phyloP scores from a whole-genome alignment of 2,888 invertebrate species.

The Micoletzkya japonica region DNA sequence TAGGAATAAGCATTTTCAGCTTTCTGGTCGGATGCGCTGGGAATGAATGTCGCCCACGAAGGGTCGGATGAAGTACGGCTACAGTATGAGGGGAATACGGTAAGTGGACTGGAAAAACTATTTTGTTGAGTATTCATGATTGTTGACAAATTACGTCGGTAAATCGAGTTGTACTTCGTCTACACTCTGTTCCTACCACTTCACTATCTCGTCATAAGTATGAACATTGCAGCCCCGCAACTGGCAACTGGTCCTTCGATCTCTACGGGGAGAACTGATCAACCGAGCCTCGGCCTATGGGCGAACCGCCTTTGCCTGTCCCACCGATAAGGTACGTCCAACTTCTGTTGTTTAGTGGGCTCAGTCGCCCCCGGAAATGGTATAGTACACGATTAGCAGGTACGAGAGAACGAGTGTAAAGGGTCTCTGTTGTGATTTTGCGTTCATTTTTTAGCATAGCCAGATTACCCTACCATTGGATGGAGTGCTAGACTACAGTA shows the following conservation, averaged over 20 bases:
- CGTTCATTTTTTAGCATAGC: too few relatives aligned
- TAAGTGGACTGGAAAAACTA: neutral
- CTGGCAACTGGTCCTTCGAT: slow-evolving; percentile 74
- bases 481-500: too few relatives aligned
- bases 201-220: too few relatives aligned
- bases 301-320: slow-evolving; percentile 89
- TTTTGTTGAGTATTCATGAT: neutral
- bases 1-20: neutral
- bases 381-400: too few relatives aligned
- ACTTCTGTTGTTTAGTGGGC: neutral
- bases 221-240: too few relatives aligned
- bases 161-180: too few relatives aligned
- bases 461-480: too few relatives aligned
- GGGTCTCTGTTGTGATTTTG: too few relatives aligned
- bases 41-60: slow-evolving; percentile 12
- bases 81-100: neutral
- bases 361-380: neutral
- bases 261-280: slow-evolving; percentile 68
- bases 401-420: too few relatives aligned
- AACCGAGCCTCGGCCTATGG: slow-evolving; percentile 89
- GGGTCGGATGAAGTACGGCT: neutral
- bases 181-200: too few relatives aligned
- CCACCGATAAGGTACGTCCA: slow-evolving; percentile 66
- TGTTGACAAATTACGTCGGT: neutral
- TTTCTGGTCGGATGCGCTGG: slow-evolving; percentile 25